A percentile compares a stretch with the other conserved stretches of the same genome.
These are phyloP conservation scores for Enteromius paludinosus DNA, from an alignment of 2,797 vertebrate genomes.

Conservation along the genomic window DNA sequence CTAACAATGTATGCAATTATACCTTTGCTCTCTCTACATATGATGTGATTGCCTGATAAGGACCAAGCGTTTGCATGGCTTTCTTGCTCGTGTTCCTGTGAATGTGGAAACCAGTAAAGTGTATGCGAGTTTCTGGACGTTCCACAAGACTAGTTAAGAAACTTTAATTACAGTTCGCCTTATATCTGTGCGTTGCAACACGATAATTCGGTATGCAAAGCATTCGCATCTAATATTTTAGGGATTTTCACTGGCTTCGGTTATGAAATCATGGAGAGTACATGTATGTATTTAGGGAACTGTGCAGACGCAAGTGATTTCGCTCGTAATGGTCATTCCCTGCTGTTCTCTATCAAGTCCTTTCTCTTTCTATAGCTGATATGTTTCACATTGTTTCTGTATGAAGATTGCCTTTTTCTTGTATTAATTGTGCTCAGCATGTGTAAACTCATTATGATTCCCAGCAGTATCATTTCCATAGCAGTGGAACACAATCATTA, in stretches of 20 bases:
- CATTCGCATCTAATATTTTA: not conserved
- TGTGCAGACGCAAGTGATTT: not conserved
- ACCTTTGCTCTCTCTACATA: not conserved
- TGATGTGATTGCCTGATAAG: not conserved
- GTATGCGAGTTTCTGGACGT: not conserved
- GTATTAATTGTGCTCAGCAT: no score
- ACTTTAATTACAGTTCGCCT: not conserved
- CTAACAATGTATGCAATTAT: not conserved
- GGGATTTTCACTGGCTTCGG: not conserved
- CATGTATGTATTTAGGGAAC: slow-evolving; percentile 20
- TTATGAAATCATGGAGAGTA: not conserved
- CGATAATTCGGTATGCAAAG: not conserved
- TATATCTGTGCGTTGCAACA: not conserved
- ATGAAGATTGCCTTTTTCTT: not conserved
- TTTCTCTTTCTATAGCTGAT: not conserved
- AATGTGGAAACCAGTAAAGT: not conserved
- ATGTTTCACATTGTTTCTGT: not conserved
- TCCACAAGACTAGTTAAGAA: not conserved
- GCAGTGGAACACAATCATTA: not conserved
- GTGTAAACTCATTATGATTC: slow-evolving; percentile 1
- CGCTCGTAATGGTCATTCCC: not conserved
- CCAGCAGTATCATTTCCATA: not conserved
- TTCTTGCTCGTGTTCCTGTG: not conserved
- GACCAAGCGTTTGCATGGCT: slow-evolving; percentile 9
- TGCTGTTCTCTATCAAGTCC: not conserved